Conservation (phyloP, 1,140 invertebrate genomes). For the Thaumetopoea pityocampa region DNA sequence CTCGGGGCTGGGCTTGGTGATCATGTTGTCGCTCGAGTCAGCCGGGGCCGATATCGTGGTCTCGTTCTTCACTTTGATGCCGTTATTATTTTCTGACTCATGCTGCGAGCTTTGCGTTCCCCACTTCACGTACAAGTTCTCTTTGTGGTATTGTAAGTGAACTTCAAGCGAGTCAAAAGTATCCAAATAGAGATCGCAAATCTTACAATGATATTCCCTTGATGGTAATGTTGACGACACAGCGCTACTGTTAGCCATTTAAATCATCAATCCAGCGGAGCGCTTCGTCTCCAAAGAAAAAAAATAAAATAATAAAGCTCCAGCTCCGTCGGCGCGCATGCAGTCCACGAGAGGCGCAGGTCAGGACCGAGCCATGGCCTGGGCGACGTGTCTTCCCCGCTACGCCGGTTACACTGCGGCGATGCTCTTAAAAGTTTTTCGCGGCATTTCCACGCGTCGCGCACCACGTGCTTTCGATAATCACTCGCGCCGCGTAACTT, state of each 20-base stretch:
- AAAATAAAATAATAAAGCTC: constrained; percentile 67
- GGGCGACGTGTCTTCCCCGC: constrained; percentile 32
- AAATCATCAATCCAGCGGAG: constrained; percentile 65
- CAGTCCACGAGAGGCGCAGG: constrained; percentile 52
- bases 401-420: constrained; percentile 43
- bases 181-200: constrained; percentile 84
- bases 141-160: constrained; percentile 87
- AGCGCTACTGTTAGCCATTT: constrained; percentile 76
- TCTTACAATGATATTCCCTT: constrained; percentile 81
- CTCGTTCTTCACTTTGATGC: constrained; percentile 75
- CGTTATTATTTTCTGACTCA: constrained; percentile 82
- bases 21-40: constrained; percentile 79
- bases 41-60: constrained; percentile 76
- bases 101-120: constrained; percentile 78
- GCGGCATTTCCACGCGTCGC: constrained; percentile 58
- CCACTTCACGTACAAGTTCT: constrained; percentile 86
- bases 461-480: constrained; percentile 67
- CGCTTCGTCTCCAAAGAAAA: constrained; percentile 69
- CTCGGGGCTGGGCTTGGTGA: constrained; percentile 76
- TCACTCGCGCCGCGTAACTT: constrained; percentile 37
- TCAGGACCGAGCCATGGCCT: constrained; percentile 58
- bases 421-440: constrained; percentile 66
- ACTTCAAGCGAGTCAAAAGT: constrained; percentile 85
- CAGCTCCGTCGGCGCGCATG: constrained; percentile 58
- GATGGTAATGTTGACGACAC: constrained; percentile 66